Evolutionary conservation across 2,797 vertebrate genomes (phyloP), one percentile per base, ranked within the genome.

Genomic region (Argyrosomus regius): DNA sequence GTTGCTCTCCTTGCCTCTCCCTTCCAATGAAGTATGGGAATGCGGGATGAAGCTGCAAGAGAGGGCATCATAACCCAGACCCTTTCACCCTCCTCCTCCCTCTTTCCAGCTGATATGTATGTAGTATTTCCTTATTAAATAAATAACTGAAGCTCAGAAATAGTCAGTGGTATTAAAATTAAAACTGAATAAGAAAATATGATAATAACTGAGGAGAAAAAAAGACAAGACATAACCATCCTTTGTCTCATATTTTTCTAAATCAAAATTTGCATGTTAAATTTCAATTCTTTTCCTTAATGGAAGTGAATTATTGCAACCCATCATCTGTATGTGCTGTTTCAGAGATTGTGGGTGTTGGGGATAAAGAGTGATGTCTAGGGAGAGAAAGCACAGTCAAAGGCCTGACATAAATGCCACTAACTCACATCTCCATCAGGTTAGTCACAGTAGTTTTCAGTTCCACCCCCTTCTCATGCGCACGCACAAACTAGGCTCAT

Each of bases 221-320:
- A 84, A 85, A 68, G 63, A 76, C 31, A 77, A 83, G 83, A 86
- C 59, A 63, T 86, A 77, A 90, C 84, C 88, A 92, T 90, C 71
- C 59, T 88, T 90, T 90, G 80, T 87, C 87, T 91, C 86, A 84
- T 95, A 91, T 94, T 95, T 95, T 95, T 94, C 82, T 94, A 92
- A 91, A 85, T 63, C 61, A 73, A 85, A 85, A 83, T 80, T 82
- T 92, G 95, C 95, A 93, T 93, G 94, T 87, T 75, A 63, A 87
- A 78, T 89, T 89, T 77, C 72, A 45, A 69, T 89, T 87, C n/a
- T 86, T 88, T 89, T 85, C 74, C 68, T 83, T 65, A 82, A 83
- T 84, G 84, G 69, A 85, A 75, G 49, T 82, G 49, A 76, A 80
- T 77, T 67, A 62, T 84, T 75, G 63, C 75, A 74, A 22, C 41